phyloP scores from a whole-genome alignment of 2,888 invertebrate genomes.

The Netelia virgata region DNA sequence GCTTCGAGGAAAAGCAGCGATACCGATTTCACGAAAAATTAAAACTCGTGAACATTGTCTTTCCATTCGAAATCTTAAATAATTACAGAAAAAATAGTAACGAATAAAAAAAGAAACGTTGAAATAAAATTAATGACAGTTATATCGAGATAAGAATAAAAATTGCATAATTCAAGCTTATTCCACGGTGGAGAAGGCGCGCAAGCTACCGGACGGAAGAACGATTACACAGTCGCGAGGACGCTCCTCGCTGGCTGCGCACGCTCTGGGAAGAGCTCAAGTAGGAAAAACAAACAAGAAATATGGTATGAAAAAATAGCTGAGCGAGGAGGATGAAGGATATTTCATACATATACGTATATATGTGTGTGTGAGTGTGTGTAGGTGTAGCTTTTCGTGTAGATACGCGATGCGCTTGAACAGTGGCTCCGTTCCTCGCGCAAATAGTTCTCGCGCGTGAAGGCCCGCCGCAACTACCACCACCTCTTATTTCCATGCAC shows the following conservation, averaged over 20 bases:
- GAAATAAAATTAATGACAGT: too few relatives aligned
- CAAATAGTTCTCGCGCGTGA: slow-evolving; percentile 60
- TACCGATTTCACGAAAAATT: too few relatives aligned
- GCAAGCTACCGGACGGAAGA: slow-evolving; percentile 37
- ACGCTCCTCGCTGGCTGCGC: neutral
- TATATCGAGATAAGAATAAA: neutral
- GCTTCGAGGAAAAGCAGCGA: too few relatives aligned
- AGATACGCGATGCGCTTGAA: neutral
- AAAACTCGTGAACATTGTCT: too few relatives aligned
- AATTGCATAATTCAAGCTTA: neutral
- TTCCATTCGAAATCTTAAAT: too few relatives aligned
- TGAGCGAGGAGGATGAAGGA: neutral
- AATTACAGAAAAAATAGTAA: too few relatives aligned
- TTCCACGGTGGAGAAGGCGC: neutral
- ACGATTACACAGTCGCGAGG: slow-evolving; percentile 36
- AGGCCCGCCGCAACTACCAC: slow-evolving; percentile 16
- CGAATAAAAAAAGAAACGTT: too few relatives aligned
- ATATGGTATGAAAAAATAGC: neutral
- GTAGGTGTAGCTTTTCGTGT: neutral
- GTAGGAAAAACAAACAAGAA: neutral
- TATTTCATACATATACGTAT: neutral
- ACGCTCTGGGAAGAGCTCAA: neutral
- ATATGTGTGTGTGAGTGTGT: neutral
- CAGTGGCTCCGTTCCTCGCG: slow-evolving; percentile 38
- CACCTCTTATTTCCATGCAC: slow-evolving; percentile 66